These are phyloP conservation scores for Heliconius congener DNA, from an alignment of 1,140 invertebrate species.

Conservation along the genomic window DNA sequence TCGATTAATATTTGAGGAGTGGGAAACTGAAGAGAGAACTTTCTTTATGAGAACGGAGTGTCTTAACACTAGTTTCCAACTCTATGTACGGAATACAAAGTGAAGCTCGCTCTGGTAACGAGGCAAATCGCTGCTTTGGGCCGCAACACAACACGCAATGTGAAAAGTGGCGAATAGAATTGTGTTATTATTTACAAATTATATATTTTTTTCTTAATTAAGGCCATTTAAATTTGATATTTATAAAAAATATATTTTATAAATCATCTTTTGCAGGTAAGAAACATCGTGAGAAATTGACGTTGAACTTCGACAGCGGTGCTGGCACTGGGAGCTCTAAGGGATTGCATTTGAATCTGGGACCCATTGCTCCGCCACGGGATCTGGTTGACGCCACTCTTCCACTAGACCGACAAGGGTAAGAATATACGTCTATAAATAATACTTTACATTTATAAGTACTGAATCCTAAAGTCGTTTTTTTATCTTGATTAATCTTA, in stretches of 20 bases:
- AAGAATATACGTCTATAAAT: conserved; percentile 46
- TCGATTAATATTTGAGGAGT: too few relatives aligned
- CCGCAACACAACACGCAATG: too few relatives aligned
- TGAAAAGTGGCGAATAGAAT: too few relatives aligned
- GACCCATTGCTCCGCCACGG: conserved; percentile 82
- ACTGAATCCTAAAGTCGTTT: background rate
- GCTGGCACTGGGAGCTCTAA: conserved; percentile 74
- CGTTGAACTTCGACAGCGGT: conserved; percentile 85
- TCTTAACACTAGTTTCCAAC: too few relatives aligned
- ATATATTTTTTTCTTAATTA: too few relatives aligned
- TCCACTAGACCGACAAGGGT: conserved; percentile 93
- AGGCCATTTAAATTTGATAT: background rate
- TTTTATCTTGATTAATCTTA: too few relatives aligned
- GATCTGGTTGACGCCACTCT: conserved; percentile 90
- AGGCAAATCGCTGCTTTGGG: too few relatives aligned
- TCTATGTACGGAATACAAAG: too few relatives aligned
- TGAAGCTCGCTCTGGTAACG: too few relatives aligned
- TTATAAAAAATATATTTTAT: conserved; percentile 34
- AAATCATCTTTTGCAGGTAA: conserved; percentile 65
- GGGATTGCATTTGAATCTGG: conserved; percentile 84
- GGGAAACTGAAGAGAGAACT: too few relatives aligned
- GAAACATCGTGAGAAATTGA: conserved; percentile 85
- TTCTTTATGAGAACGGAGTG: too few relatives aligned
- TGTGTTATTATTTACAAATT: too few relatives aligned
- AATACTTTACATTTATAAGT: background rate